phyloP scores from a whole-genome alignment of 2,888 invertebrate species.

The Sinelater perroti region DNA sequence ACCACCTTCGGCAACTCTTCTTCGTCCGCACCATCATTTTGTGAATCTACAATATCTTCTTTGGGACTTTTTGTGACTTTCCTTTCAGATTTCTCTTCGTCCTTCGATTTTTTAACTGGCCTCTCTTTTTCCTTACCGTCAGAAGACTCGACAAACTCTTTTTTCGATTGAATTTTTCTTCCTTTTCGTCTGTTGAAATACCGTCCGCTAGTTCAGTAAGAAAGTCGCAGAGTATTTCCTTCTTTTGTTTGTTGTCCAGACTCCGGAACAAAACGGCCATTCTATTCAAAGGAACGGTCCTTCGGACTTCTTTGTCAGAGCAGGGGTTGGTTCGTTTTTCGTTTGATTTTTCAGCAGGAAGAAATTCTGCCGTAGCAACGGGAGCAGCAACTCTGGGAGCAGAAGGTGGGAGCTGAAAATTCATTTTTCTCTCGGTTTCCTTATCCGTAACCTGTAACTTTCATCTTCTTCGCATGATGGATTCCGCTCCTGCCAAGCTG shows the following conservation, averaged over 20 bases:
- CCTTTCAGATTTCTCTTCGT: background rate
- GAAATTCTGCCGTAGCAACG: background rate
- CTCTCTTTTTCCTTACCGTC: conserved; percentile 28
- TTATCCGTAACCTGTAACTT: conserved; percentile 3
- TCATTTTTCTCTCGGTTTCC: conserved; percentile 23
- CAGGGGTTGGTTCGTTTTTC: background rate
- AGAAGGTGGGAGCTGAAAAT: background rate
- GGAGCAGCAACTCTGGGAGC: background rate
- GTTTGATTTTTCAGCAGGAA: background rate
- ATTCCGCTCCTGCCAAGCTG: conserved; percentile 2
- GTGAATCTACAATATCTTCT: conserved; percentile 1
- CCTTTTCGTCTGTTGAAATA: conserved; percentile 45
- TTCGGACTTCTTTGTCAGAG: conserved; percentile 18
- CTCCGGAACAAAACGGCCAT: too few species aligned
- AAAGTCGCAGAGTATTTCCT: conserved; percentile 53
- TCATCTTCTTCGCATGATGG: conserved; percentile 11
- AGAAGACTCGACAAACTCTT: conserved; percentile 43
- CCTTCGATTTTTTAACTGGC: too few species aligned
- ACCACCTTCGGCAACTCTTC: too few species aligned
- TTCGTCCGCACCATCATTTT: too few species aligned
- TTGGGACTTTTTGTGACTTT: background rate
- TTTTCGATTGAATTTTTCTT: conserved; percentile 66
- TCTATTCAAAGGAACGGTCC: too few species aligned
- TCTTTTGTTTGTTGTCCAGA: conserved; percentile 27
- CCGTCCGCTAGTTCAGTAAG: conserved; percentile 50